These are phyloP conservation scores for Takifugu rubripes DNA, from an alignment of 2,797 vertebrate genomes.

Conservation along the genomic window DNA sequence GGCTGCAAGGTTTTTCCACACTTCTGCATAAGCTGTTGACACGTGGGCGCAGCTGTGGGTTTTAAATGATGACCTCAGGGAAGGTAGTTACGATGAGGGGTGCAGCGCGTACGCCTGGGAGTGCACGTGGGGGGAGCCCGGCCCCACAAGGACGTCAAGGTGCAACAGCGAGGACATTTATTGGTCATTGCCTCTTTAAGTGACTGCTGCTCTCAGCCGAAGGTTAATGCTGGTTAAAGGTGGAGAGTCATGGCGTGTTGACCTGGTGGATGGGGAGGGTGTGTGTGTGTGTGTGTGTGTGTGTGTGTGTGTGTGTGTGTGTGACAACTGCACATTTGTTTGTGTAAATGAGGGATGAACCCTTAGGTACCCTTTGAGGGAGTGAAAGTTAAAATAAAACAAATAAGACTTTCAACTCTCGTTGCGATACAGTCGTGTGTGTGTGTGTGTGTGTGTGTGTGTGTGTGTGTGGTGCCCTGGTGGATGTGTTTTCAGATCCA, in stretches of 20 bases:
- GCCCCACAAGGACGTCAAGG: constrained; percentile 7
- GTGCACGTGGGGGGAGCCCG: neutral
- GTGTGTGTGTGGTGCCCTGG: neutral
- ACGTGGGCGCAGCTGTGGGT: constrained; percentile 31
- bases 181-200: constrained; percentile 11
- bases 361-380: constrained; percentile 20
- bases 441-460: neutral
- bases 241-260: neutral
- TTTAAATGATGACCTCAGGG: constrained; percentile 41
- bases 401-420: constrained; percentile 6
- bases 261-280: neutral
- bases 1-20: constrained; percentile 46
- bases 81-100: constrained; percentile 20
- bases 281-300: too few relatives aligned
- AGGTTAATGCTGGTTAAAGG: constrained; percentile 26
- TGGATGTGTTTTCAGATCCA: constrained; percentile 21
- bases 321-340: too few relatives aligned
- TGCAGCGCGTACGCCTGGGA: neutral
- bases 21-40: constrained; percentile 34
- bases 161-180: neutral
- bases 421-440: neutral
- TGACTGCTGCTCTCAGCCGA: constrained; percentile 5
- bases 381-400: constrained; percentile 20
- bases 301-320: too few relatives aligned
- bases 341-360: constrained; percentile 35